Percentiles rank a stretch among this genome's conserved stretches.
Evolutionary conservation across 2,797 vertebrate genomes (phyloP).

Genomic region (Neopelma chrysocephalum): DNA sequence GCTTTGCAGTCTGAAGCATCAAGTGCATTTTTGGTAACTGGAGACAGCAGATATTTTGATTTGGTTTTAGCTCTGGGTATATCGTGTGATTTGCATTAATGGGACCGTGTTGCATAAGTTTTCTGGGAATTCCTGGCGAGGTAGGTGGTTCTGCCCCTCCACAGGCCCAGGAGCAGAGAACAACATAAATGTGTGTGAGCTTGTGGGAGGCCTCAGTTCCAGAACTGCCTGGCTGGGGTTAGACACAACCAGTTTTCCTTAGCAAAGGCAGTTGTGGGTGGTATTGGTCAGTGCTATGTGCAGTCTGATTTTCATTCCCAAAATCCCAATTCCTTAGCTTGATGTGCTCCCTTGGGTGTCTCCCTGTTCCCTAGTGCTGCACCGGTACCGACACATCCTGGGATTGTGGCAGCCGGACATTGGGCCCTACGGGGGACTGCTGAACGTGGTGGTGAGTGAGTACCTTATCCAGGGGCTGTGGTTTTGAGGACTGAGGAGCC

Average conservation of each 20-base stretch:
- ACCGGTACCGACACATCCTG: slow-evolving; percentile 92
- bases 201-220: not conserved
- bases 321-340: not conserved
- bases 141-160: not conserved
- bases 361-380: slow-evolving; percentile 81
- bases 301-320: not conserved
- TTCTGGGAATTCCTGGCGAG: not conserved
- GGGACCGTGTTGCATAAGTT: not conserved
- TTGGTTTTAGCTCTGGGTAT: not conserved
- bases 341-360: not conserved
- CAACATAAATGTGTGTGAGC: not conserved
- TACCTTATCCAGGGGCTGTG: fast-evolving
- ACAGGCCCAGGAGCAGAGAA: not conserved
- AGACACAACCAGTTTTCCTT: not conserved
- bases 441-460: slow-evolving; percentile 93
- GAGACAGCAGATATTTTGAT: not conserved
- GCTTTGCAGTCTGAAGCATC: slow-evolving; percentile 18
- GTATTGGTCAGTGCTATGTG: not conserved
- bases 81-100: not conserved
- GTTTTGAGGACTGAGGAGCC: fast-evolving
- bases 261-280: not conserved
- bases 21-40: not conserved
- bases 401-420: slow-evolving; percentile 99
- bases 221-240: not conserved
- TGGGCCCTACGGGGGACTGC: slow-evolving; percentile 94